A percentile compares a stretch with the other conserved stretches of the same genome.
Evolutionary conservation across 1,140 invertebrate genomes (phyloP).

Genomic region (Caenorhabditis inopinata): DNA sequence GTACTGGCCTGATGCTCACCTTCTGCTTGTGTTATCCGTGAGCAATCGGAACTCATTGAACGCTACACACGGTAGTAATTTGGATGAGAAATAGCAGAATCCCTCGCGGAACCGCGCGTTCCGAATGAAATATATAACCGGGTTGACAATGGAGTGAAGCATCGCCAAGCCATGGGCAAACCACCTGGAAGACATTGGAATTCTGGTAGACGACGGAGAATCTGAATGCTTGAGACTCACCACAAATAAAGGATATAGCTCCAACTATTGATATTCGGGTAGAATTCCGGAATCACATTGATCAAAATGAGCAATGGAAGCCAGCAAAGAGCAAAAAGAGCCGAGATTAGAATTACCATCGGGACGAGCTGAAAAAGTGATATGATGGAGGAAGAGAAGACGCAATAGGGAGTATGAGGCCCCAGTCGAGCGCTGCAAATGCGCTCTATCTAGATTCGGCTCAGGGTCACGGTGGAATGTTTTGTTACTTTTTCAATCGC

Average conservation of each 20-base stretch:
- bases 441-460: too few relatives aligned
- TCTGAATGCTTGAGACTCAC: constrained; percentile 33
- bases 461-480: too few relatives aligned
- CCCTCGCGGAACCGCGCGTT: constrained; percentile 62
- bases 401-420: too few relatives aligned
- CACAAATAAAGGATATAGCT: constrained; percentile 63
- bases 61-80: constrained; percentile 54
- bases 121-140: constrained; percentile 61
- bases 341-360: constrained; percentile 63
- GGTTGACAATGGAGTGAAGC: constrained; percentile 65
- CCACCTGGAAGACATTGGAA: constrained; percentile 53
- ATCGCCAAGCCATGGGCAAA: constrained; percentile 60
- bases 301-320: constrained; percentile 65
- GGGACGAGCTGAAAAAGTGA: constrained; percentile 59
- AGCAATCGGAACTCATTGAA: constrained; percentile 50
- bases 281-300: constrained; percentile 63
- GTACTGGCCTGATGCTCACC: too few relatives aligned
- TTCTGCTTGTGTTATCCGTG: constrained; percentile 34
- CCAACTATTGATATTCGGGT: constrained; percentile 59
- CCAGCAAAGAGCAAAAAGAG: constrained; percentile 65
- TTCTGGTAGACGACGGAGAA: not conserved
- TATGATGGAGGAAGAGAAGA: not conserved
- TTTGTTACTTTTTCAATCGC: too few relatives aligned
- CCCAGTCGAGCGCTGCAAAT: too few relatives aligned
- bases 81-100: constrained; percentile 56